phyloP scores from a whole-genome alignment of 2,113 vertebrate genomes.

The Elanoides forficatus region DNA sequence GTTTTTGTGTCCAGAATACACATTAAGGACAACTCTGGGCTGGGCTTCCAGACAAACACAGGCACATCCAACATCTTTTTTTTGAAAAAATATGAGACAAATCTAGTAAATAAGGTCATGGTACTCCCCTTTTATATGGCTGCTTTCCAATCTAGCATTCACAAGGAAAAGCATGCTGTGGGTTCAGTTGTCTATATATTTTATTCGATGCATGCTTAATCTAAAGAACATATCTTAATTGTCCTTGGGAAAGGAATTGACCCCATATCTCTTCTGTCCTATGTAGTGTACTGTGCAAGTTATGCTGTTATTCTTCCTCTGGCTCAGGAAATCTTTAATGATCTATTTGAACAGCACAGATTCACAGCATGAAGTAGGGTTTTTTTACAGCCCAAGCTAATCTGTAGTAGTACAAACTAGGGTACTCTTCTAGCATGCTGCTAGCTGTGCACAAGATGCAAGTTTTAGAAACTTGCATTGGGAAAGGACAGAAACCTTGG shows the following conservation, averaged over 20 bases:
- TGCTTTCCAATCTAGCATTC: neutral
- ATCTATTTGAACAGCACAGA: neutral
- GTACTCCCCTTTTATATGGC: neutral
- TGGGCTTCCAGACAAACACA: neutral
- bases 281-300: neutral
- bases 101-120: neutral
- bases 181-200: neutral
- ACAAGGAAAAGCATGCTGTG: neutral
- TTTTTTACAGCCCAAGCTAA: neutral
- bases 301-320: neutral
- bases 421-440: neutral
- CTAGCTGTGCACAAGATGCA: neutral
- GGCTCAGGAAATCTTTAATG: neutral
- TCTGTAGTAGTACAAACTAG: neutral
- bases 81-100: neutral
- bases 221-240: neutral
- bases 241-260: neutral
- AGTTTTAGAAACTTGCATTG: neutral
- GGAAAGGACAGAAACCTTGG: neutral
- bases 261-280: neutral
- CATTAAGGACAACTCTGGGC: neutral
- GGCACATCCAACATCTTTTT: neutral
- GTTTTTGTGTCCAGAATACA: neutral
- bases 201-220: neutral
- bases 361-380: neutral